Evolutionary conservation across 2,797 vertebrate species (phyloP), one percentile per base, ranked within the genome.

Genomic region (Amblyraja radiata): DNA sequence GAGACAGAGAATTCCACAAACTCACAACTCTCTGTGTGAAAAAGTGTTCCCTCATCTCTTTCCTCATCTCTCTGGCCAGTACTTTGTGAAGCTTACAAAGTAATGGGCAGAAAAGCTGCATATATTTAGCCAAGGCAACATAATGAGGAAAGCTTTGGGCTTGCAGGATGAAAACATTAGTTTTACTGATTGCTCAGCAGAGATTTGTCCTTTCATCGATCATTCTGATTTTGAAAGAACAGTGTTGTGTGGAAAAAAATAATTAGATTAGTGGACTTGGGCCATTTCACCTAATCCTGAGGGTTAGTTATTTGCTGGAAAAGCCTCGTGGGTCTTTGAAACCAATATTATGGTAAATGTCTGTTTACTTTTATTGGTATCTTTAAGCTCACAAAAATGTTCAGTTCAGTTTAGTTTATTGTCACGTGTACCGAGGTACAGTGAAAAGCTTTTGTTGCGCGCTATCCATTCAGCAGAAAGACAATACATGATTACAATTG

Each of bases 191-290:
- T 54, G 71, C 63, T 92, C 90, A 92, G 39, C 46, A 7, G 21
- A 46, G 68, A 76, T 76, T 74, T 92, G 39, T 73, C 46, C 71
- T 76, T 92, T 92, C 68, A 92, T 76, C 90, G 92, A 92, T 92
- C 90, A 92, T 71, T 92, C 71, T 46, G 90, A 46, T 76, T 76
- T 58, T 68, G 65, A 36, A 28, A 90, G 71, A 71, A 76, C 21
- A 92, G 58, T 76, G 90, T 76, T 54, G 90, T 36, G 14, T 88
- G 16, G 71, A 28, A 58, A 54, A 73, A 90, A 54, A 23, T 28
- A 92, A 92, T 92, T 92, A 74, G 76, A 76, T 92, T 92, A 92
- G 71, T 74, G 32, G 84, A 74, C 39, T 54, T 58, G 71, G 25
- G 71, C 71, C 90, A 76, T 76, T 92, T 92, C 74, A 58, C 71